Percentiles rank a stretch among this genome's conserved stretches.
Evolutionary conservation across 2,797 vertebrate genomes (phyloP).

Genomic region (Sebastes hubbsi): DNA sequence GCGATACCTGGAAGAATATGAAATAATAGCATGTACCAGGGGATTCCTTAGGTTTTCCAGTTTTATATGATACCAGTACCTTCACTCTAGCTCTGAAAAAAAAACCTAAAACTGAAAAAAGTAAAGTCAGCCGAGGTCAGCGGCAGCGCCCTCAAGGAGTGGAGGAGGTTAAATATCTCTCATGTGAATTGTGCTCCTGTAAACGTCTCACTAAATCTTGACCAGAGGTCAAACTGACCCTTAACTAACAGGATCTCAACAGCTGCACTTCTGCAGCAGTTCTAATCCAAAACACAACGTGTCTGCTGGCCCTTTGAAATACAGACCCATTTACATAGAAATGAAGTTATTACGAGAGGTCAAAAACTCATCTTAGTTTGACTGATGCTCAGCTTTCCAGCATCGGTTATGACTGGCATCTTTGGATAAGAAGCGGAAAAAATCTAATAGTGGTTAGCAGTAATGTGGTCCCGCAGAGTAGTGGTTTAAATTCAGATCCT

Average conservation of each 20-base stretch:
- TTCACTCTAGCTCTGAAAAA: too few relatives aligned
- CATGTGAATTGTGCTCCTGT: not conserved
- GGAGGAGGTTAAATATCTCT: not conserved
- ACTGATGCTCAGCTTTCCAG: constrained; percentile 30
- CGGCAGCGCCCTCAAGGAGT: too few relatives aligned
- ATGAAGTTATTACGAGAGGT: constrained; percentile 19
- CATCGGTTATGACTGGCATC: constrained; percentile 2
- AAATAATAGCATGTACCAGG: too few relatives aligned
- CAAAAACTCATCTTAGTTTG: constrained; percentile 14
- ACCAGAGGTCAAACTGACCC: not conserved
- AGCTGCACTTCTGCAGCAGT: not conserved
- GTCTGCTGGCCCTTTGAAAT: constrained; percentile 7
- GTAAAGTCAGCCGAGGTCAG: too few relatives aligned
- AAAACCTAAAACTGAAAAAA: too few relatives aligned
- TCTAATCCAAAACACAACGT: constrained; percentile 1
- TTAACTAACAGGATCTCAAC: not conserved
- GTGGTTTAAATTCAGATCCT: constrained; percentile 26
- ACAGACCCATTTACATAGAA: constrained; percentile 30
- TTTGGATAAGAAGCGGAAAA: not conserved
- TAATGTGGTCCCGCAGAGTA: not conserved
- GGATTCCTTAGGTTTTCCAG: too few relatives aligned
- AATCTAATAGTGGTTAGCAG: not conserved
- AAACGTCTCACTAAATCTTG: not conserved
- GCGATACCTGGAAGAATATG: too few relatives aligned
- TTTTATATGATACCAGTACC: too few relatives aligned